Evolutionary conservation across 2,888 invertebrate genomes (phyloP).

Genomic region (Germaria angustata): DNA sequence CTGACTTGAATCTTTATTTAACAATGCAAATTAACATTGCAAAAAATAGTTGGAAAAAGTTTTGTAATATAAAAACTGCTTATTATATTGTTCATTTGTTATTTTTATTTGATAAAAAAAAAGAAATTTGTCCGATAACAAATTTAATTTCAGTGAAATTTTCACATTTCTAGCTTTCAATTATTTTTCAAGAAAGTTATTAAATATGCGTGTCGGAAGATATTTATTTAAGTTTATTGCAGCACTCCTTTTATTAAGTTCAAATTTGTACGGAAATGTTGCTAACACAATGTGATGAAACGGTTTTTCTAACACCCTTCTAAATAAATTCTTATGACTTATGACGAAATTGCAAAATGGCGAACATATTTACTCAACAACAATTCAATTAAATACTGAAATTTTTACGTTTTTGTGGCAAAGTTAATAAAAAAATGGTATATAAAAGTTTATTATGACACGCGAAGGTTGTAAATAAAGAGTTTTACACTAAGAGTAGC

Average conservation of each 20-base stretch:
- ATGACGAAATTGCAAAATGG: not conserved
- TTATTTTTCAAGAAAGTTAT: not conserved
- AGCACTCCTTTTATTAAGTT: not conserved
- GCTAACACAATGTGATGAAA: not conserved
- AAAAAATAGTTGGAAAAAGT: too few relatives aligned
- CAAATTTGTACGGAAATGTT: not conserved
- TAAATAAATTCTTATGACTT: not conserved
- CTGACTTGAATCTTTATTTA: too few relatives aligned
- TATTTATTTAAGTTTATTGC: not conserved
- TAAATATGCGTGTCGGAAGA: not conserved
- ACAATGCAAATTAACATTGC: too few relatives aligned
- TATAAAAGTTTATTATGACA: not conserved
- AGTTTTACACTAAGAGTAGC: not conserved
- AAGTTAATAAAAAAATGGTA: not conserved
- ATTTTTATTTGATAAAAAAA: not conserved
- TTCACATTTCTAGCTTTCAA: not conserved
- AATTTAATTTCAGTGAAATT: not conserved
- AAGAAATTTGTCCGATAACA: not conserved
- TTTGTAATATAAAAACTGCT: too few relatives aligned
- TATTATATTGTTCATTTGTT: too few relatives aligned
- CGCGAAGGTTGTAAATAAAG: slow-evolving; percentile 45
- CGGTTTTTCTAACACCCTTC: not conserved
- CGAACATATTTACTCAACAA: not conserved
- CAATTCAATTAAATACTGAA: slow-evolving; percentile 27
- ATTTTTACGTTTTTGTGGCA: slow-evolving; percentile 4